phyloP scores from a whole-genome alignment of 1,140 invertebrate species.

The Plutomurus gul region DNA sequence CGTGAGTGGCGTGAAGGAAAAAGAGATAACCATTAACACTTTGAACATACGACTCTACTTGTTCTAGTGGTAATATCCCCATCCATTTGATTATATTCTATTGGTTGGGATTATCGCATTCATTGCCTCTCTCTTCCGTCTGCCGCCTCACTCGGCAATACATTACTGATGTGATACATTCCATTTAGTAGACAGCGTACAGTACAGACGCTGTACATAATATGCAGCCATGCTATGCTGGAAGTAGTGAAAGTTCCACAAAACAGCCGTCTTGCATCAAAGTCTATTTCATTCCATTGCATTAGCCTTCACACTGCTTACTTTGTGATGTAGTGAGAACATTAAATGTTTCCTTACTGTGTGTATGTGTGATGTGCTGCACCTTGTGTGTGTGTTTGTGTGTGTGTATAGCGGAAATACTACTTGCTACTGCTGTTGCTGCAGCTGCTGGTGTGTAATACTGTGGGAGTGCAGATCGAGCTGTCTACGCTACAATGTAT shows the following conservation, averaged over 20 bases:
- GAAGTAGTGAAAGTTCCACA: no score
- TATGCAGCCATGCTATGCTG: no score
- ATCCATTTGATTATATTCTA: conserved; percentile 23
- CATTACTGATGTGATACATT: neutral
- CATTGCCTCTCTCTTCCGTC: neutral
- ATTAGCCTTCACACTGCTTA: neutral
- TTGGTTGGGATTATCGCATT: conserved; percentile 11
- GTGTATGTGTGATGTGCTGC: neutral
- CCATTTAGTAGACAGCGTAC: neutral
- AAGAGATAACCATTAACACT: conserved; percentile 20
- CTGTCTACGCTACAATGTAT: neutral
- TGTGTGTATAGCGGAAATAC: neutral
- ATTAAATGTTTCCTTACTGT: conserved; percentile 19
- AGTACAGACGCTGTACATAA: neutral
- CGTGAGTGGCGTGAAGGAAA: neutral
- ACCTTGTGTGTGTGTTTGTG: neutral
- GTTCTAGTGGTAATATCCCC: no score
- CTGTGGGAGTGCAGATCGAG: neutral
- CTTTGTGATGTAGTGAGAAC: conserved; percentile 10
- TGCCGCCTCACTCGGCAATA: neutral
- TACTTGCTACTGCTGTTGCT: no score
- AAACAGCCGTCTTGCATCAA: neutral
- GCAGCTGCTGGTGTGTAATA: no score
- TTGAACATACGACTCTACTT: conserved; percentile 1
- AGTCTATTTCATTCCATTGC: conserved; percentile 6